These are phyloP conservation scores for Eustalomyia histrio DNA, from an alignment of 2,888 invertebrate species.

Conservation along the genomic window DNA sequence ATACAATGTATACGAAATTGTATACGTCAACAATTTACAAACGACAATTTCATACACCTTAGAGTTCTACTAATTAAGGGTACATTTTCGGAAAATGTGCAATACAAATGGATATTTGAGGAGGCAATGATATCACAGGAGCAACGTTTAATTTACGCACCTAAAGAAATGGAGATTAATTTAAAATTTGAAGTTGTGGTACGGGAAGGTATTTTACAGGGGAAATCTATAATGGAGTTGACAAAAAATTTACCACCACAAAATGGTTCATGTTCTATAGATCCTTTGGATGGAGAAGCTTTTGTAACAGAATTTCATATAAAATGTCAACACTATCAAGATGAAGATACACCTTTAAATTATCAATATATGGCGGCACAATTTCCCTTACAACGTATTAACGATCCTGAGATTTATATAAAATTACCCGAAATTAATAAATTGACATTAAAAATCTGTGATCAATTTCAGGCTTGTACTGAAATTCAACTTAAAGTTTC, in stretches of 20 bases:
- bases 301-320: constrained; percentile 67
- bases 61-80: neutral
- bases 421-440: constrained; percentile 38
- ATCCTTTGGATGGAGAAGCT: constrained; percentile 64
- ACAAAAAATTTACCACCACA: constrained; percentile 64
- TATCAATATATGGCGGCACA: constrained; percentile 60
- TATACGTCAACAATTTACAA: constrained; percentile 51
- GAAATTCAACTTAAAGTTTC: constrained; percentile 45
- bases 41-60: constrained; percentile 64
- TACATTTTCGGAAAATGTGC: neutral
- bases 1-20: constrained; percentile 69
- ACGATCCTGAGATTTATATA: constrained; percentile 34
- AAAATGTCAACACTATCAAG: constrained; percentile 63
- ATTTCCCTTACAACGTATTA: constrained; percentile 65
- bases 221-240: constrained; percentile 37
- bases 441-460: constrained; percentile 66
- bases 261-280: constrained; percentile 62
- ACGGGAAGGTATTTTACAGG: neutral
- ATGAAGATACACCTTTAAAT: constrained; percentile 62
- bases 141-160: constrained; percentile 48
- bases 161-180: constrained; percentile 6
- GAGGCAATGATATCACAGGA: constrained; percentile 15
- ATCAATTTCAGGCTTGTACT: constrained; percentile 66
- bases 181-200: constrained; percentile 33
- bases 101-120: constrained; percentile 40